These are phyloP conservation scores for Galerucella calmariensis DNA, from an alignment of 2,888 invertebrate species.

Conservation along the genomic window DNA sequence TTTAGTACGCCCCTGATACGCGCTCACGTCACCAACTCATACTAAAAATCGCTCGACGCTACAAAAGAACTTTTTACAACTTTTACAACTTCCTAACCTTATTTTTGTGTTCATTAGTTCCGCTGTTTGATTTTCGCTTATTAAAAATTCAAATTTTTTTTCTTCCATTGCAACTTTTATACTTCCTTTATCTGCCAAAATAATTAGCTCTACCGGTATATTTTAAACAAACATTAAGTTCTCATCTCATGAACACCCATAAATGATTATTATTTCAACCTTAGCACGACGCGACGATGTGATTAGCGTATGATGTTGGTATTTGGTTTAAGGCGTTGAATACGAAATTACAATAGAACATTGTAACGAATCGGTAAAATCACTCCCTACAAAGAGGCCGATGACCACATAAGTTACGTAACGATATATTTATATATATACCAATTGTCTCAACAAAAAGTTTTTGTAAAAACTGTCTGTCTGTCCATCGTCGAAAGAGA, in stretches of 20 bases:
- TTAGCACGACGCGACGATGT: background rate
- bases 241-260: background rate
- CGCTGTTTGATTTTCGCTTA: too few species aligned
- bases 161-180: too few species aligned
- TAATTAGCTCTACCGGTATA: background rate
- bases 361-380: slow-evolving; percentile 1
- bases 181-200: too few species aligned
- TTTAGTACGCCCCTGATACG: too few species aligned
- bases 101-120: too few species aligned
- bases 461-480: background rate
- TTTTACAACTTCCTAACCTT: too few species aligned
- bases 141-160: too few species aligned
- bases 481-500: background rate
- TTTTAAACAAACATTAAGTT: background rate
- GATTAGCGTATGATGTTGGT: background rate
- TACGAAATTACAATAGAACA: slow-evolving; percentile 4
- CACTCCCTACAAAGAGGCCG: background rate
- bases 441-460: background rate
- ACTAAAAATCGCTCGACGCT: too few species aligned
- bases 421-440: background rate
- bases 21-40: too few species aligned
- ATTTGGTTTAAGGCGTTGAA: slow-evolving; percentile 4
- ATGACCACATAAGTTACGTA: background rate
- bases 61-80: too few species aligned
- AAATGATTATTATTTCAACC: background rate